phyloP scores from a whole-genome alignment of 2,113 vertebrate genomes.

The Lasiurus cinereus region DNA sequence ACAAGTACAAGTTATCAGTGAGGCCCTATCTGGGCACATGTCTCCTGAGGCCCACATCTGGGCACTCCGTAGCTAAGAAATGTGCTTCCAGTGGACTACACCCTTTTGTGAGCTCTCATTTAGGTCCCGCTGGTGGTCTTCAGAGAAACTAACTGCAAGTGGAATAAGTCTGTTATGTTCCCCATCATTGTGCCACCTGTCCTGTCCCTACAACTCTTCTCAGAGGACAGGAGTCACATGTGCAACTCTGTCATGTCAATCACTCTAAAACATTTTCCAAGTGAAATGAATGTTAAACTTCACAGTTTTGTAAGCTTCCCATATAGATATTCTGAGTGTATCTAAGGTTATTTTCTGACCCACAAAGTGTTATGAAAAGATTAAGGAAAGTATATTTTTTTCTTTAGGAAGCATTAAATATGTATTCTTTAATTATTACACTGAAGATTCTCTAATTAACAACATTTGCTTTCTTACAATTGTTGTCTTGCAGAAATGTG shows the following conservation, averaged over 20 bases:
- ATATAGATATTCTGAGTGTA: constrained; percentile 27
- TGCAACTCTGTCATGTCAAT: not conserved
- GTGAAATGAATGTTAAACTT: constrained; percentile 44
- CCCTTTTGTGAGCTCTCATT: not conserved
- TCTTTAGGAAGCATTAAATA: constrained; percentile 77
- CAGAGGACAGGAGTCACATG: not conserved
- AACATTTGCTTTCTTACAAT: constrained; percentile 83
- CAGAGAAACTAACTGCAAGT: not conserved
- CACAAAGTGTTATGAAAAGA: constrained; percentile 71
- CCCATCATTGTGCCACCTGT: not conserved
- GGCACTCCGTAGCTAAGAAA: not conserved
- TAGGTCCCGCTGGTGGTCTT: not conserved
- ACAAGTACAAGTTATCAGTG: not conserved
- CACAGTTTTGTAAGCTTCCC: constrained; percentile 26
- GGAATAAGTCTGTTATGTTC: not conserved
- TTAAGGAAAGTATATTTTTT: constrained; percentile 71
- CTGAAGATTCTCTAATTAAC: constrained; percentile 81
- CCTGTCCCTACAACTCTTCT: not conserved
- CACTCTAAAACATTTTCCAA: constrained; percentile 40
- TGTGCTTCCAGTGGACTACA: not conserved
- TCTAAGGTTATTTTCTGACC: constrained; percentile 54
- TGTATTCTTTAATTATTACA: constrained; percentile 84
- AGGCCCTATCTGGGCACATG: too few relatives aligned
- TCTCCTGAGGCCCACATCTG: too few relatives aligned
- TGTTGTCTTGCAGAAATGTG: constrained; percentile 85